phyloP scores from a whole-genome alignment of 2,113 vertebrate genomes.

The Apeltes quadracus region DNA sequence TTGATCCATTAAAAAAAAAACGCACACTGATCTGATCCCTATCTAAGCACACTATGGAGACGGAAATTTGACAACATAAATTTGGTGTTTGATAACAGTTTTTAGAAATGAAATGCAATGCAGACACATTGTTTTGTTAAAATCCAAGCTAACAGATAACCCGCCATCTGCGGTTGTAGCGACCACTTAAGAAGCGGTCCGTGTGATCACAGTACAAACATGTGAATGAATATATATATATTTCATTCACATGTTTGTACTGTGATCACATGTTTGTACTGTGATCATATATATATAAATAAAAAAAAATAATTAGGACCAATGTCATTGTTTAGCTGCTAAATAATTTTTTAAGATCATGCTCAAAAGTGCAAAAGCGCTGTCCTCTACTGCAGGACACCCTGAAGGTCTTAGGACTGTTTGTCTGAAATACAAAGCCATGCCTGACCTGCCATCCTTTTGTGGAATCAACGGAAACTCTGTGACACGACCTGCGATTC shows the following conservation, averaged over 20 bases:
- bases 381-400: not conserved
- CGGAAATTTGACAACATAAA: no score
- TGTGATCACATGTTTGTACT: no score
- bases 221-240: not conserved
- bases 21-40: not conserved
- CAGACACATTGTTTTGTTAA: no score
- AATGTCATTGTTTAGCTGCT: not conserved
- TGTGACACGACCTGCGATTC: slow-evolving; percentile 22
- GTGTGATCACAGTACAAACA: not conserved
- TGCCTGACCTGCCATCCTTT: slow-evolving; percentile 7
- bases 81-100: no score
- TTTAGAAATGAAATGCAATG: not conserved
- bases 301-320: no score
- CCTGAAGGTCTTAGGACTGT: not conserved
- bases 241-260: no score
- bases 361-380: not conserved
- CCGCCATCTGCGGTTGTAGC: not conserved
- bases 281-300: no score
- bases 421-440: slow-evolving; percentile 13
- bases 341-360: not conserved
- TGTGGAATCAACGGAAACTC: slow-evolving; percentile 16
- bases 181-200: not conserved
- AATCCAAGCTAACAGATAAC: no score
- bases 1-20: not conserved
- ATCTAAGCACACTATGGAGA: no score